Conservation (phyloP, 2,888 invertebrate species). For the Nephrotoma guestfalica region DNA sequence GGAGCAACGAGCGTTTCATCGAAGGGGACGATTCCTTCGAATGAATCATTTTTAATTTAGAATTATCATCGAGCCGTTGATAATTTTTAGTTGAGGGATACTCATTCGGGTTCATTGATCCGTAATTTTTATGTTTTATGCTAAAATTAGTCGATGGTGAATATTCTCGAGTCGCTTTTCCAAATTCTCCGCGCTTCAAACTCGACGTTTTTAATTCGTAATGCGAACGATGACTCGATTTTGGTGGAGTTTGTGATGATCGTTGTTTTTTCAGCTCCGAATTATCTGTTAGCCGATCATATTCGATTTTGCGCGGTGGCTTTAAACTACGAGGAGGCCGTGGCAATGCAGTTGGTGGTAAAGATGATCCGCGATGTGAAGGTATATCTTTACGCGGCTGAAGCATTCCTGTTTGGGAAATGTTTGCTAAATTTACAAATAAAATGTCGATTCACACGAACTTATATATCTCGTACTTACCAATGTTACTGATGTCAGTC, state of each 20-base stretch:
- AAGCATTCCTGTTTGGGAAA: constrained; percentile 2
- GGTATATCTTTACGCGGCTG: constrained; percentile 12
- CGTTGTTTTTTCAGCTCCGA: constrained; percentile 13
- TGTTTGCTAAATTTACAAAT: constrained; percentile 2
- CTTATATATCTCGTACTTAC: constrained; percentile 8
- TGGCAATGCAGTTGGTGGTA: constrained; percentile 16
- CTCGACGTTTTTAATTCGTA: constrained; percentile 15
- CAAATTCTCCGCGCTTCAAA: constrained; percentile 11
- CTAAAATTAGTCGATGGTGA: constrained; percentile 10
- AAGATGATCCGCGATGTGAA: constrained; percentile 12
- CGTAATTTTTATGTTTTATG: constrained; percentile 13
- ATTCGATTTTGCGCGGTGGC: constrained; percentile 16
- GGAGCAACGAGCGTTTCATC: constrained; percentile 13
- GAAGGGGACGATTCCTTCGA: not conserved
- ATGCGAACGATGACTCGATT: constrained; percentile 10
- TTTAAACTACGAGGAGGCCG: constrained; percentile 15
- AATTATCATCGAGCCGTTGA: constrained; percentile 14
- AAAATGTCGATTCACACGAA: not conserved
- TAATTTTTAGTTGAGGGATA: constrained; percentile 15
- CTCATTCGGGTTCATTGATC: constrained; percentile 12
- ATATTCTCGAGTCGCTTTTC: constrained; percentile 9
- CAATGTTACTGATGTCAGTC: constrained; percentile 18
- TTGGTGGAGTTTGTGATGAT: constrained; percentile 14
- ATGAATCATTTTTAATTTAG: constrained; percentile 5
- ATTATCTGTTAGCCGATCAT: constrained; percentile 15